Base-by-base conservation (phyloP, 1,140 invertebrate genomes). In the Oppia nitens region DNA sequence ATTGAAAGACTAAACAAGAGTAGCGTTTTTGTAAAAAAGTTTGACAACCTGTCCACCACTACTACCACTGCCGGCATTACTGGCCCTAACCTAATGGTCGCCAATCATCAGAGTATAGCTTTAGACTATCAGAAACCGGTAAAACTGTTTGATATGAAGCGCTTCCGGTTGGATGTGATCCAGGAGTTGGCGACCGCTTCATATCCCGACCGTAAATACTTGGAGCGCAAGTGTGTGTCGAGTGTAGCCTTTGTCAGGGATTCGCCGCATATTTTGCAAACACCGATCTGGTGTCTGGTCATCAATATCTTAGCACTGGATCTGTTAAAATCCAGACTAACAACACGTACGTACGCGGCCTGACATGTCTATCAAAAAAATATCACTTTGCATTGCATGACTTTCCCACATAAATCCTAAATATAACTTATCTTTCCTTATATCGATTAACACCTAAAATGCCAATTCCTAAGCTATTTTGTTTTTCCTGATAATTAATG, bases 91-190 rank as follows among this genome's bases (percentile, higher is more conserved):
- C n/a, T n/a, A n/a, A n/a, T n/a, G n/a, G n/a, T n/a, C n/a, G n/a
- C n/a, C n/a, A n/a, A n/a, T n/a, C n/a, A n/a, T n/a, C n/a, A n/a
- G 56, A 81, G 85, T 40, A 40, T 40, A 9, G 85, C 50, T 92
- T 75, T 94, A 60, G 88, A 93, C 75, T 79, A 81, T 66, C 87
- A 92, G 68, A 92, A 92, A 75, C 87, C 89, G 67, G 83, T 89
- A 71, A 91, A 92, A 85, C 71, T 94, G 59, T 96, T 96, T 74
- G 91, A 96, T 73, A 93, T 95, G 87, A 90, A 89, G 73, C 92
- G 91, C 72, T 56, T 59, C 48, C 94, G 72, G 88, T 92, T 55
- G 87, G 88, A 73, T 81, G 83, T 52, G 87, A 90, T 69, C 71
- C 72, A 26, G 17, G 32, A 40, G 32, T 17, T 55, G 14, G 14